Evolutionary conservation across 2,888 invertebrate species (phyloP).

Genomic region (Suillia variegata): DNA sequence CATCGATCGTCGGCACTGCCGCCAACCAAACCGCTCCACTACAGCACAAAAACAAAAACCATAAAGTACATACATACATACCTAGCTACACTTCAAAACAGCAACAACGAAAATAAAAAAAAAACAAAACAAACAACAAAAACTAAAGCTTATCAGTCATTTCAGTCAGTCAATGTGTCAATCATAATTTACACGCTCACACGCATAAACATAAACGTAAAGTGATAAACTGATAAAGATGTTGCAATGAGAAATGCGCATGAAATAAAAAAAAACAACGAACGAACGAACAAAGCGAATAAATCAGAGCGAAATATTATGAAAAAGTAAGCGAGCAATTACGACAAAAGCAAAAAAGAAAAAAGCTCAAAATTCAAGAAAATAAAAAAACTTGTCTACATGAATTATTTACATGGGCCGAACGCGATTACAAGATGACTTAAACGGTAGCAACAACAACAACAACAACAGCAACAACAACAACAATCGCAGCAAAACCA

Average conservation of each 20-base stretch:
- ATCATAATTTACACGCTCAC: constrained; percentile 38
- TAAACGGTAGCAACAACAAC: constrained; percentile 4
- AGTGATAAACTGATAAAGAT: constrained; percentile 2
- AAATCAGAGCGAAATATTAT: too few relatives aligned
- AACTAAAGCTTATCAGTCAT: constrained; percentile 17
- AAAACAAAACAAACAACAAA: neutral
- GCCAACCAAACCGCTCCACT: too few relatives aligned
- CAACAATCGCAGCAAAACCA: too few relatives aligned
- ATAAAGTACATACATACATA: too few relatives aligned
- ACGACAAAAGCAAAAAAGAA: too few relatives aligned
- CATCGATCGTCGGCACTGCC: too few relatives aligned
- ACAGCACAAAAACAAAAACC: too few relatives aligned
- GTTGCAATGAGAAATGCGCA: neutral
- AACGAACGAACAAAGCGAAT: too few relatives aligned
- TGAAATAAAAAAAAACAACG: too few relatives aligned
- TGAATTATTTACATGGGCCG: constrained; percentile 49
- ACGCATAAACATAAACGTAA: neutral
- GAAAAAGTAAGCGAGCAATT: too few relatives aligned
- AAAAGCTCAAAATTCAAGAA: constrained; percentile 31
- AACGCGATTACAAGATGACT: neutral
- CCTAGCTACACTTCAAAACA: neutral
- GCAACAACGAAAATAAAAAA: neutral
- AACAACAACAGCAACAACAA: neutral
- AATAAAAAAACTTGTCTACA: constrained; percentile 49
- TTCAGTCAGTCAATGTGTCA: constrained; percentile 45